These are phyloP conservation scores for Taeniopygia guttata DNA, from an alignment of 2,797 vertebrate species.

Conservation along the genomic window DNA sequence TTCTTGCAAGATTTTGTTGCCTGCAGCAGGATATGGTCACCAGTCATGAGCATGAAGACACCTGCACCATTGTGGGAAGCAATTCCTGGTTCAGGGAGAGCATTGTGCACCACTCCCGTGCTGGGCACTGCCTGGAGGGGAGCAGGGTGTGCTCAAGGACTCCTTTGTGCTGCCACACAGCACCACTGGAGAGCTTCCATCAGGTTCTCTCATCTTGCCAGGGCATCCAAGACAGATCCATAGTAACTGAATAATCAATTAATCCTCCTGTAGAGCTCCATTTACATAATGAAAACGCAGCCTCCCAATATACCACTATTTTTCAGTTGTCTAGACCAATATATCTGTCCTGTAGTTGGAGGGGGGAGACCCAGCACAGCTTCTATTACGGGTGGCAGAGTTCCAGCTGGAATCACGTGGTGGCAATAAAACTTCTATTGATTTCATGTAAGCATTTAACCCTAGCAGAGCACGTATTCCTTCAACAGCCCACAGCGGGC, in stretches of 20 bases:
- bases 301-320: constrained; percentile 66
- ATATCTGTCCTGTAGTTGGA: constrained; percentile 66
- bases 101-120: accelerated
- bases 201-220: constrained; percentile 65
- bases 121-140: background rate
- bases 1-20: background rate
- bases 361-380: constrained; percentile 64
- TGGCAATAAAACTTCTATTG: constrained; percentile 65
- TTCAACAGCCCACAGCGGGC: constrained; percentile 38
- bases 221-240: constrained; percentile 67
- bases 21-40: background rate
- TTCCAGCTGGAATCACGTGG: constrained; percentile 64
- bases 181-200: constrained; percentile 53
- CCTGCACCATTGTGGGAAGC: background rate
- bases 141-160: background rate
- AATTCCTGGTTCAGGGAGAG: background rate
- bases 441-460: constrained; percentile 67
- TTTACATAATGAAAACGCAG: constrained; percentile 80
- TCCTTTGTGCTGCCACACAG: constrained; percentile 20
- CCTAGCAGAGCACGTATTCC: constrained; percentile 12
- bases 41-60: background rate
- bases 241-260: constrained; percentile 78
- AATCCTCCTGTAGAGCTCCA: constrained; percentile 73
- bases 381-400: constrained; percentile 69
- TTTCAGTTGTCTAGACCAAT: constrained; percentile 76